These are phyloP conservation scores for Ophioderma brevispina DNA, from an alignment of 35 echinoderm and acorn worm species.

Conservation along the genomic window DNA sequence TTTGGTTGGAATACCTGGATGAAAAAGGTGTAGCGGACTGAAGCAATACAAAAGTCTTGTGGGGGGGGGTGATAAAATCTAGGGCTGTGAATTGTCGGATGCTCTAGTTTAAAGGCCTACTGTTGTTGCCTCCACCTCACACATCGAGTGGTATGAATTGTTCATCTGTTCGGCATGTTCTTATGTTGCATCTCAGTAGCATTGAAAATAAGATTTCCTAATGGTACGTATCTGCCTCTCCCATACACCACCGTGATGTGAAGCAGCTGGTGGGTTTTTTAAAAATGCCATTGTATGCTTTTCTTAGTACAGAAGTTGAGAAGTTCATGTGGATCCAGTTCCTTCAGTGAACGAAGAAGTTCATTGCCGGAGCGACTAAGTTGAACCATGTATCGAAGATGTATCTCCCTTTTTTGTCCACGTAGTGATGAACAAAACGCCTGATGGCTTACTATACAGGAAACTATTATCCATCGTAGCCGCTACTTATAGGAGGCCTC, in stretches of 20 bases:
- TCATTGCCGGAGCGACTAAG: slow-evolving; percentile 27
- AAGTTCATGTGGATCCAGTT: slow-evolving; percentile 28
- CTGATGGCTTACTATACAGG: slow-evolving; percentile 41
- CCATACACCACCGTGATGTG: slow-evolving; percentile 52
- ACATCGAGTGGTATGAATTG: slow-evolving; percentile 33
- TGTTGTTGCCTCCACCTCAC: slow-evolving; percentile 43
- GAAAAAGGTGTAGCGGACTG: background rate
- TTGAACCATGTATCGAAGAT: slow-evolving; percentile 40
- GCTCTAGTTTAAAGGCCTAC: slow-evolving; percentile 13
- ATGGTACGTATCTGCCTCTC: too few relatives aligned
- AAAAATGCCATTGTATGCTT: slow-evolving; percentile 27
- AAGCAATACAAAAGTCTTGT: slow-evolving; percentile 64
- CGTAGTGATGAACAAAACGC: slow-evolving; percentile 28
- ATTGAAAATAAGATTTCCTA: too few relatives aligned
- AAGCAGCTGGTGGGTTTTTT: slow-evolving; percentile 59
- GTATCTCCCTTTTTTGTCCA: slow-evolving; percentile 25
- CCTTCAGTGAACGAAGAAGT: slow-evolving; percentile 13
- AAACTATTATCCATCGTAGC: slow-evolving; percentile 47
- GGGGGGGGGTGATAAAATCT: slow-evolving; percentile 35
- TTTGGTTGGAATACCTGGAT: slow-evolving; percentile 27
- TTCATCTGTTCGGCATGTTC: slow-evolving; percentile 29
- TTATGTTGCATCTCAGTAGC: slow-evolving; percentile 23
- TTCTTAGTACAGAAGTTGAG: slow-evolving; percentile 25
- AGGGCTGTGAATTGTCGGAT: slow-evolving; percentile 27
- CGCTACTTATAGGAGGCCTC: slow-evolving; percentile 45